Percentiles rank a stretch among this genome's conserved stretches.
Conservation (phyloP, 2,113 vertebrate genomes). For the Sander vitreus region DNA sequence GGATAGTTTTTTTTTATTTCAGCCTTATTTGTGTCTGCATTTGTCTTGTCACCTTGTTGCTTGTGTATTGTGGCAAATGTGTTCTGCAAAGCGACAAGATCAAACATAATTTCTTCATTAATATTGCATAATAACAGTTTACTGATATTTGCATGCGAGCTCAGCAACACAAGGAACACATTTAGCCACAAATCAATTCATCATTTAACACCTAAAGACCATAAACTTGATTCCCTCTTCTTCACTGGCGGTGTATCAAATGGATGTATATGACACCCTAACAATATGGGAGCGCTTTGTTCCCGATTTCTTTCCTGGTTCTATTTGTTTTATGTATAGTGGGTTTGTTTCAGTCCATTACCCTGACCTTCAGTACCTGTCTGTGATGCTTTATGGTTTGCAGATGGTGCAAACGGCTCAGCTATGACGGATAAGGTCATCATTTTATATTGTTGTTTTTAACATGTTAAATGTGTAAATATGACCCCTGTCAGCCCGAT, state of each 20-base stretch:
- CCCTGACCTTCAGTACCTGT: neutral
- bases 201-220: neutral
- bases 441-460: neutral
- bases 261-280: neutral
- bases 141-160: neutral
- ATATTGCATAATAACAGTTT: conserved; percentile 12
- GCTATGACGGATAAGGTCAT: conserved; percentile 2
- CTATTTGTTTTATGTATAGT: neutral
- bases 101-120: neutral
- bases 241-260: neutral
- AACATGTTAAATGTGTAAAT: conserved; percentile 13
- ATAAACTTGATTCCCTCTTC: neutral
- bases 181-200: neutral
- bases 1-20: too few species aligned
- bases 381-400: conserved; percentile 12
- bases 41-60: neutral
- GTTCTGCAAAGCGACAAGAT: neutral
- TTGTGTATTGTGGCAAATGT: conserved; percentile 1
- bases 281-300: neutral
- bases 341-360: conserved; percentile 46
- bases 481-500: neutral
- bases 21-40: too few species aligned
- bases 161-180: conserved; percentile 1
- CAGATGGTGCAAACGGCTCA: conserved; percentile 38
- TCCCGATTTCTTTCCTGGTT: neutral